A percentile compares a stretch with the other conserved stretches of the same genome.
phyloP scores from a whole-genome alignment of 2,888 invertebrate genomes.

The Melieria omissa region DNA sequence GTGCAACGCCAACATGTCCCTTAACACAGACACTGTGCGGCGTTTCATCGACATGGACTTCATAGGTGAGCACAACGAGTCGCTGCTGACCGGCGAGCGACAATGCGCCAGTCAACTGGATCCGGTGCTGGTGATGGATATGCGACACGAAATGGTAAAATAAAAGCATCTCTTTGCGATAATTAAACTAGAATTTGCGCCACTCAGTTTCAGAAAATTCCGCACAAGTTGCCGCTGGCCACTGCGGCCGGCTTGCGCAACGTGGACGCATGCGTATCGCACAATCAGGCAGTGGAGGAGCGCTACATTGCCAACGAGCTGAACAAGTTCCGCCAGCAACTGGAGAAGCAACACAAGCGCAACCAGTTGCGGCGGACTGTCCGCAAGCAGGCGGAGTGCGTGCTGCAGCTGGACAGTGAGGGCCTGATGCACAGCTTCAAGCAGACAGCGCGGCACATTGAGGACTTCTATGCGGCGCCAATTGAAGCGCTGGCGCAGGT shows the following conservation, averaged over 20 bases:
- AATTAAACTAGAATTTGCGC: not conserved
- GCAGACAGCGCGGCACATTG: slow-evolving; percentile 55
- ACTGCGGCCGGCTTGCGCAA: slow-evolving; percentile 54
- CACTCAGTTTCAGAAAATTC: slow-evolving; percentile 56
- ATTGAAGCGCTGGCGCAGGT: slow-evolving; percentile 55
- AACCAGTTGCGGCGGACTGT: slow-evolving; percentile 40
- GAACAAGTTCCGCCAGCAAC: slow-evolving; percentile 61
- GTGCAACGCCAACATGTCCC: slow-evolving; percentile 33
- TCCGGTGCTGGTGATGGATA: slow-evolving; percentile 65
- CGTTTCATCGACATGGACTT: slow-evolving; percentile 64
- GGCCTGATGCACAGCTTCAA: slow-evolving; percentile 57
- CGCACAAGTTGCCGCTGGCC: slow-evolving; percentile 54
- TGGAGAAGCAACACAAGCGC: slow-evolving; percentile 53
- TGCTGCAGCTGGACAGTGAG: slow-evolving; percentile 54
- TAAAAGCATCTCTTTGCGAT: slow-evolving; percentile 45
- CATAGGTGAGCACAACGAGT: slow-evolving; percentile 55
- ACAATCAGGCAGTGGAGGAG: slow-evolving; percentile 62
- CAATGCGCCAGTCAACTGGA: slow-evolving; percentile 48
- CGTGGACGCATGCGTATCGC: slow-evolving; percentile 57
- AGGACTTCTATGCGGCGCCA: slow-evolving; percentile 61
- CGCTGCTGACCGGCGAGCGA: slow-evolving; percentile 55
- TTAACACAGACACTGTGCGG: slow-evolving; percentile 61
- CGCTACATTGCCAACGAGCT: slow-evolving; percentile 63
- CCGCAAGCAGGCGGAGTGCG: slow-evolving; percentile 28
- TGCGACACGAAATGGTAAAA: slow-evolving; percentile 64